Conservation (phyloP, 2,113 vertebrate genomes). For the Opisthocomus hoazin region DNA sequence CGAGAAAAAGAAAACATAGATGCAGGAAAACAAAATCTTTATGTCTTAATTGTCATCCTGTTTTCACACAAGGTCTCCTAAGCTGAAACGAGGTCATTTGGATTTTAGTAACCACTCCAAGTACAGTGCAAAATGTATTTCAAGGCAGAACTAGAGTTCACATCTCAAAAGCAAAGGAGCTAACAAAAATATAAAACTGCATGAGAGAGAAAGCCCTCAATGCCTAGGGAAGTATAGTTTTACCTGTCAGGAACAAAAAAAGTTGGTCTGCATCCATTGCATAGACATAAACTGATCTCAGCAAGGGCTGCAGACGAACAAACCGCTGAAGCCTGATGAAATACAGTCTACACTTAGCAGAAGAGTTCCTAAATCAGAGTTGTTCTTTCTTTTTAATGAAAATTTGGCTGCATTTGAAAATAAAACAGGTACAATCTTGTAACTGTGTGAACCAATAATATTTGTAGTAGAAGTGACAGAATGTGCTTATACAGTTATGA, state of each 20-base stretch:
- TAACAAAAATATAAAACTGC: constrained; percentile 23
- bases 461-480: neutral
- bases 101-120: constrained; percentile 44
- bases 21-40: constrained; percentile 56
- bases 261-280: neutral
- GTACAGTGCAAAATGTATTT: constrained; percentile 26
- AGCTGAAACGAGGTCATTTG: constrained; percentile 39
- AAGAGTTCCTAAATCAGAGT: neutral
- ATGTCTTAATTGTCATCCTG: constrained; percentile 56
- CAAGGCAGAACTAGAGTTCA: neutral
- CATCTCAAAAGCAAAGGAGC: constrained; percentile 4
- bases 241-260: neutral
- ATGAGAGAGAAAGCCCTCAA: neutral
- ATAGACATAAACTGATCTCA: neutral
- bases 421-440: neutral
- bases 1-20: constrained; percentile 59
- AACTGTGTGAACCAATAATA: neutral
- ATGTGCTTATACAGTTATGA: neutral
- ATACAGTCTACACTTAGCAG: neutral
- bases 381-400: neutral
- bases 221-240: constrained; percentile 24
- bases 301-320: neutral
- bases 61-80: constrained; percentile 54
- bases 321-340: neutral
- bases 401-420: neutral